phyloP scores from a whole-genome alignment of 2,888 invertebrate genomes.

The Ypsolopha sequella region DNA sequence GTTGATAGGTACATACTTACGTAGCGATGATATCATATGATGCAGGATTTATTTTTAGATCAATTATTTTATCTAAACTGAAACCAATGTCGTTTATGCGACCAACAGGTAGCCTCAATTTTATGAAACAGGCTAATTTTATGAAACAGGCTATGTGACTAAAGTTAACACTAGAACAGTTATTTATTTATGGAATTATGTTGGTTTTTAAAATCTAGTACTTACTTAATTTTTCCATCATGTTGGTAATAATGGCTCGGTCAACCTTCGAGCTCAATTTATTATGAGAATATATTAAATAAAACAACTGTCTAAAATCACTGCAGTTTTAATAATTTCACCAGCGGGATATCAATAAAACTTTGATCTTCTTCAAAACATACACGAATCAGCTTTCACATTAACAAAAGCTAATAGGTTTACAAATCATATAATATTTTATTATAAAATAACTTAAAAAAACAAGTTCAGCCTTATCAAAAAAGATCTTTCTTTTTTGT shows the following conservation, averaged over 20 bases:
- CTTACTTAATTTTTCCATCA: not conserved
- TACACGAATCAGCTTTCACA: conserved; percentile 51
- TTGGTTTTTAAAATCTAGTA: not conserved
- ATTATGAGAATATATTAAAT: conserved; percentile 17
- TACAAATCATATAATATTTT: conserved; percentile 34
- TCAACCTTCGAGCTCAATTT: not conserved
- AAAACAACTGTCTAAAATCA: conserved; percentile 46
- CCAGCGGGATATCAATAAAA: conserved; percentile 59
- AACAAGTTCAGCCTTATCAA: conserved; percentile 67
- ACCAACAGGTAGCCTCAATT: too few relatives aligned
- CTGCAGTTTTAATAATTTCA: conserved; percentile 54
- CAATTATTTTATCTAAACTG: too few relatives aligned
- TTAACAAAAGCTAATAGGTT: conserved; percentile 49
- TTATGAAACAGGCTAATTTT: too few relatives aligned
- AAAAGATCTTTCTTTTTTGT: conserved; percentile 63
- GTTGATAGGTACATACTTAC: too few relatives aligned
- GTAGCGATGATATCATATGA: too few relatives aligned
- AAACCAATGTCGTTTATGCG: too few relatives aligned
- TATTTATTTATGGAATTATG: not conserved
- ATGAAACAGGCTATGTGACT: too few relatives aligned
- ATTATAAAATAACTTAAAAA: conserved; percentile 64
- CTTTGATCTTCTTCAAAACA: conserved; percentile 57
- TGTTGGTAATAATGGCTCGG: not conserved
- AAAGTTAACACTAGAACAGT: too few relatives aligned
- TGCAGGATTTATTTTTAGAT: too few relatives aligned